Conservation (phyloP, 2,888 invertebrate genomes). For the Heteromyza rotundicornis region DNA sequence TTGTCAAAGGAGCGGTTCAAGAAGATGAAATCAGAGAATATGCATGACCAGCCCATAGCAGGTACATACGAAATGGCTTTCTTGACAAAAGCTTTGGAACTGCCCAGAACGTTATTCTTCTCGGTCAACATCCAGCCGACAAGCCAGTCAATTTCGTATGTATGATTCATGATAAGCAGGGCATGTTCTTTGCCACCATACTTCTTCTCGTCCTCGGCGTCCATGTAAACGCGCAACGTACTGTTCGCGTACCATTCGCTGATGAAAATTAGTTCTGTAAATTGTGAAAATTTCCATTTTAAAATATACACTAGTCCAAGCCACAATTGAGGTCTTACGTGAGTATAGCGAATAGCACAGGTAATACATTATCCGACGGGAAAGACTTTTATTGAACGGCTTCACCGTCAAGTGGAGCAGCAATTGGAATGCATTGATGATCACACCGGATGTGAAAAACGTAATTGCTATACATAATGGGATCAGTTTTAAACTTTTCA, state of each 20-base stretch:
- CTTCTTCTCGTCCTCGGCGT: conserved; percentile 78
- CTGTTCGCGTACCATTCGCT: conserved; percentile 93
- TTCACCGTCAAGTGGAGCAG: conserved; percentile 78
- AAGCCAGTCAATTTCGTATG: conserved; percentile 95
- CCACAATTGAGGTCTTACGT: no score
- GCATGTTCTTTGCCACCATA: conserved; percentile 88
- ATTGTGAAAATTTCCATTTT: no score
- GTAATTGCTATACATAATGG: conserved; percentile 84
- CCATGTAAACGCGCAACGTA: conserved; percentile 75
- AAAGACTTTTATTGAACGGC: conserved; percentile 79
- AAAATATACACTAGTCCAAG: conserved; percentile 9
- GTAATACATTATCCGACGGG: conserved; percentile 88
- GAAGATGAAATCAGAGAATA: conserved; percentile 93
- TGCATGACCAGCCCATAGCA: conserved; percentile 95
- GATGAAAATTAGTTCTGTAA: conserved; percentile 85
- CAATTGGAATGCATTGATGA: conserved; percentile 82
- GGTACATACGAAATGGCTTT: conserved; percentile 90
- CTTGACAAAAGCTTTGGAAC: conserved; percentile 95
- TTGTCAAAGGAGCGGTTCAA: conserved; percentile 90
- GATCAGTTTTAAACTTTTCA: conserved; percentile 68
- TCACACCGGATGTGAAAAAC: conserved; percentile 85
- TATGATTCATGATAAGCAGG: conserved; percentile 91
- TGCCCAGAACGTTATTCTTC: conserved; percentile 81
- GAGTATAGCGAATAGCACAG: conserved; percentile 86
- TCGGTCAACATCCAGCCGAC: conserved; percentile 93